Evolutionary conservation across 2,113 vertebrate genomes (phyloP).

Genomic region (Cnemophilus loriae): DNA sequence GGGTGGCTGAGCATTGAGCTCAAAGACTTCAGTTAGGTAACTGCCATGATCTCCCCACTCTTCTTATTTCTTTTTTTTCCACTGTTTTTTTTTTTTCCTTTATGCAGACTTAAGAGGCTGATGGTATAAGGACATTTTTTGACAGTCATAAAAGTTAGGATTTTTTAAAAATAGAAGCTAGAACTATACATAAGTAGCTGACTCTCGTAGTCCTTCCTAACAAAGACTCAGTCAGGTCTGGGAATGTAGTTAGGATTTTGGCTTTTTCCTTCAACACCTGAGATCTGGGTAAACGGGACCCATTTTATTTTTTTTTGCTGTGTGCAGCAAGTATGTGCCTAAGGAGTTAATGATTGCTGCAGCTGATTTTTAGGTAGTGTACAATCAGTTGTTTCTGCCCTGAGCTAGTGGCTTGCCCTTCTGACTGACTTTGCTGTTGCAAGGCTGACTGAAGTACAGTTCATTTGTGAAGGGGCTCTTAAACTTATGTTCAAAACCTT

Average conservation of each 20-base stretch:
- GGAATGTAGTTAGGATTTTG: background rate
- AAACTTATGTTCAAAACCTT: background rate
- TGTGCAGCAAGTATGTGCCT: background rate
- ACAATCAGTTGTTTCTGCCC: background rate
- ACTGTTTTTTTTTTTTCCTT: background rate
- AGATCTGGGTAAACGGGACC: background rate
- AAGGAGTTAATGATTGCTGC: conserved; percentile 30
- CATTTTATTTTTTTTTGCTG: background rate
- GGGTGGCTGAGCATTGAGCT: background rate
- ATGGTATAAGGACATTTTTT: background rate
- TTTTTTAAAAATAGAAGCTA: background rate
- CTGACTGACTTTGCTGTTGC: background rate
- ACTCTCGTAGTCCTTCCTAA: background rate
- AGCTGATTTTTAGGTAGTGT: background rate
- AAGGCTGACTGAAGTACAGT: background rate
- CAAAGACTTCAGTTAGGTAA: background rate
- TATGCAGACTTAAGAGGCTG: background rate
- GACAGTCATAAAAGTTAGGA: background rate
- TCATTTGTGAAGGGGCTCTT: background rate
- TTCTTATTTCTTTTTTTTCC: background rate
- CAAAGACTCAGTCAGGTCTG: background rate
- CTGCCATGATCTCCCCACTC: background rate
- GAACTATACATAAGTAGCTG: background rate
- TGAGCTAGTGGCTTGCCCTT: background rate
- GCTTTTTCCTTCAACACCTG: background rate